A percentile compares a stretch with the other conserved stretches of the same genome.
Evolutionary conservation across 92 coral and sea anemone species (phyloP).

Genomic region (Parazoanthus swiftii): DNA sequence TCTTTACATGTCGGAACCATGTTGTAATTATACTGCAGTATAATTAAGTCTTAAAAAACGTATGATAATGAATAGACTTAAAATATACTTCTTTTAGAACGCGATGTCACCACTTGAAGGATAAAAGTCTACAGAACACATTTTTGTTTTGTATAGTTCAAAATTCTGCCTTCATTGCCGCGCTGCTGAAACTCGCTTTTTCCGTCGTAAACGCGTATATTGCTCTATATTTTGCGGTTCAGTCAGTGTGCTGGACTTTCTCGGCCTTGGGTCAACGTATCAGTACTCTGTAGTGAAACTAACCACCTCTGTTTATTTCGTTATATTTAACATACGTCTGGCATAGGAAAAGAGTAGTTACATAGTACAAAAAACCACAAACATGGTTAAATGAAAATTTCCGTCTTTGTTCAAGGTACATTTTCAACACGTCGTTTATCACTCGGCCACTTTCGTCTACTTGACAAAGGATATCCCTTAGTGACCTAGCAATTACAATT

Average conservation of each 20-base stretch:
- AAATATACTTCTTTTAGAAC: background rate
- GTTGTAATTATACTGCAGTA: background rate
- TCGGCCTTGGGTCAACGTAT: background rate
- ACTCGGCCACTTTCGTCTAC: background rate
- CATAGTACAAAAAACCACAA: background rate
- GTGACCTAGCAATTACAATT: slow-evolving; percentile 10
- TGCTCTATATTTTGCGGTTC: background rate
- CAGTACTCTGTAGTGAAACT: background rate
- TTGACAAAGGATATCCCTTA: background rate
- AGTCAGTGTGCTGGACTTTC: too few species aligned
- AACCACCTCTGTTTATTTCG: background rate
- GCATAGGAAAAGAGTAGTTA: background rate
- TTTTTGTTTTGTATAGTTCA: background rate
- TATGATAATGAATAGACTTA: background rate
- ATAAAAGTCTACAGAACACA: background rate
- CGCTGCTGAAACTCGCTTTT: background rate
- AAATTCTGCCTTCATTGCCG: background rate
- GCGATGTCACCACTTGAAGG: background rate
- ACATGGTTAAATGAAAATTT: background rate
- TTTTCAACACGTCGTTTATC: background rate
- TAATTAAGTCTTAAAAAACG: slow-evolving; percentile 12
- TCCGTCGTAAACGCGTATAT: too few species aligned
- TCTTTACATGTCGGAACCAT: background rate
- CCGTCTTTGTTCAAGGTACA: background rate
- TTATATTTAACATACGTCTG: background rate